A percentile compares a stretch with the other conserved stretches of the same genome.
Conservation (phyloP, 1,140 invertebrate genomes). For the Bombus cullumanus region DNA sequence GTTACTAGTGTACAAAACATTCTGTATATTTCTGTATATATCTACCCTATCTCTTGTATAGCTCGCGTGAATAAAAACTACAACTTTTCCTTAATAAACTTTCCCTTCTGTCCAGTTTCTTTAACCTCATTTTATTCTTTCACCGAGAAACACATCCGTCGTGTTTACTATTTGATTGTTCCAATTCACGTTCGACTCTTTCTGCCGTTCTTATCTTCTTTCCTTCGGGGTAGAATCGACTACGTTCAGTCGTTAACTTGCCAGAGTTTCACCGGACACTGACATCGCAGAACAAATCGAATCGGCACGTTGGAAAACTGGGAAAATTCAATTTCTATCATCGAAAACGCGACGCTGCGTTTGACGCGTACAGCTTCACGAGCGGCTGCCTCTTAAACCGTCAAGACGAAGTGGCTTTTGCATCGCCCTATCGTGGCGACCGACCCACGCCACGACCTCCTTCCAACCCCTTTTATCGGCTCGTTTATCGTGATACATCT, state of each 20-base stretch:
- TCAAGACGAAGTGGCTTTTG: conserved; percentile 25
- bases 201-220: neutral
- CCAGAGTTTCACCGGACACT: conserved; percentile 42
- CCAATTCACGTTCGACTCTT: conserved; percentile 8
- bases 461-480: neutral
- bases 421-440: neutral
- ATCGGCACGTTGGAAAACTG: conserved; percentile 54
- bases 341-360: conserved; percentile 41
- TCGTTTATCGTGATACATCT: conserved; percentile 11
- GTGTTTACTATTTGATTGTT: neutral
- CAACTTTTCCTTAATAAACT: neutral
- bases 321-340: conserved; percentile 57
- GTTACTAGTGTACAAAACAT: too few species aligned
- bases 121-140: neutral
- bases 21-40: too few species aligned
- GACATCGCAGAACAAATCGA: conserved; percentile 57
- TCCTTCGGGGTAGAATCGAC: neutral
- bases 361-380: conserved; percentile 31
- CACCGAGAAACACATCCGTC: neutral
- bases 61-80: too few species aligned
- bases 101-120: neutral
- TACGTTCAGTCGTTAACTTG: neutral
- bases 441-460: too few species aligned
- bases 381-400: neutral
- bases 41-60: too few species aligned